Evolutionary conservation across 2,888 invertebrate species (phyloP).

Genomic region (Syrista parreyssii): DNA sequence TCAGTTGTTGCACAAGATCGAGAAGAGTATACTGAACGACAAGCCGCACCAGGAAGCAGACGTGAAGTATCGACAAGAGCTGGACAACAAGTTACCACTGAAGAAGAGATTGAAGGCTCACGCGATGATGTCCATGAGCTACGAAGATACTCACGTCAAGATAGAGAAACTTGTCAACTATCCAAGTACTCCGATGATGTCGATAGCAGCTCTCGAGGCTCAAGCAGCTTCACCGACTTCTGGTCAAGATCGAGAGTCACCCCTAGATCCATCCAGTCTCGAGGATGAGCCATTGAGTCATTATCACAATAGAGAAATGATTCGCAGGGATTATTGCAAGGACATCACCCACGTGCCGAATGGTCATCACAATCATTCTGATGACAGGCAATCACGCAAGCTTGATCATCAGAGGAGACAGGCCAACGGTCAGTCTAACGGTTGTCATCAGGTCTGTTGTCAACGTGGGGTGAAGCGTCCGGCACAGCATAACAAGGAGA

Average conservation of each 20-base stretch:
- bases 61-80: conserved; percentile 39
- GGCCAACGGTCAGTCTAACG: conserved; percentile 25
- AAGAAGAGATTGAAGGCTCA: conserved; percentile 57
- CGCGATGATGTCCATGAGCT: conserved; percentile 42
- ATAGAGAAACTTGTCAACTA: conserved; percentile 40
- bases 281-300: neutral
- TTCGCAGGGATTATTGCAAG: conserved; percentile 43
- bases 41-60: conserved; percentile 37
- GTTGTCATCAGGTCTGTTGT: conserved; percentile 31
- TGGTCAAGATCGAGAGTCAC: neutral
- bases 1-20: conserved; percentile 45
- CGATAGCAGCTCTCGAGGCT: conserved; percentile 51
- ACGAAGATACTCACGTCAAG: conserved; percentile 40
- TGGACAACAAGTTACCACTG: conserved; percentile 53
- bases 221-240: conserved; percentile 15
- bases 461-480: conserved; percentile 35
- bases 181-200: conserved; percentile 51
- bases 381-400: conserved; percentile 29
- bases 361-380: conserved; percentile 26
- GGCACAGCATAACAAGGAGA: conserved; percentile 29
- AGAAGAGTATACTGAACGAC: conserved; percentile 34
- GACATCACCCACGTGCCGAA: conserved; percentile 31
- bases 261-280: neutral
- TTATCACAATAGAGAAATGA: conserved; percentile 35
- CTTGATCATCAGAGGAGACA: conserved; percentile 30